These are phyloP conservation scores for Sebastes trivittatus DNA, from an alignment of 2,797 vertebrate genomes.

Conservation along the genomic window DNA sequence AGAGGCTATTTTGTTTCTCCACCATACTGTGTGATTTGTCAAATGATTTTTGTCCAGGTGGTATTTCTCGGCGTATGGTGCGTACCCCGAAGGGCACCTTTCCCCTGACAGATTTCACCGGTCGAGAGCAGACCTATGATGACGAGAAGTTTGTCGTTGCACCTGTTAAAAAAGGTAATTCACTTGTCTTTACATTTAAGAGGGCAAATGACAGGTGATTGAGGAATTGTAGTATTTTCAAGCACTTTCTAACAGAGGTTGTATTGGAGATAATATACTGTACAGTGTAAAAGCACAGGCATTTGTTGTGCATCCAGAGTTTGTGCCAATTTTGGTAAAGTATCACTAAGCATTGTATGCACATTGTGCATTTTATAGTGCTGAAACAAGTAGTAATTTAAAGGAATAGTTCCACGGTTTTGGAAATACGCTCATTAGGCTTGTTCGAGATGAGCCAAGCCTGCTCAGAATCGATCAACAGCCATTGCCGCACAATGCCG, in stretches of 20 bases:
- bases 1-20: background rate
- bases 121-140: constrained; percentile 81
- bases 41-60: constrained; percentile 72
- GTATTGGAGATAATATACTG: background rate
- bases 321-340: too few species aligned
- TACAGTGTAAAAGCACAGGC: too few species aligned
- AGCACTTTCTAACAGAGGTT: background rate
- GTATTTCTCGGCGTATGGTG: constrained; percentile 89
- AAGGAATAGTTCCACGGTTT: background rate
- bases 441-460: too few species aligned
- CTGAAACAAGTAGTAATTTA: background rate
- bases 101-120: constrained; percentile 85
- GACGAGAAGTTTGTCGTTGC: constrained; percentile 83
- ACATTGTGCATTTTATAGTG: background rate
- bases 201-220: background rate
- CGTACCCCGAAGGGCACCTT: constrained; percentile 80
- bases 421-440: too few species aligned
- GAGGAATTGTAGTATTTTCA: background rate
- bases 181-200: background rate
- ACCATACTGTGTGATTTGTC: background rate
- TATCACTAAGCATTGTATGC: background rate
- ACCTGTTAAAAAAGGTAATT: constrained; percentile 89
- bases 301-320: background rate
- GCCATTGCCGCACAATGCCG: too few species aligned
- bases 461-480: too few species aligned